Evolutionary conservation across 2,113 vertebrate genomes (phyloP).

Genomic region (Rissa tridactyla): DNA sequence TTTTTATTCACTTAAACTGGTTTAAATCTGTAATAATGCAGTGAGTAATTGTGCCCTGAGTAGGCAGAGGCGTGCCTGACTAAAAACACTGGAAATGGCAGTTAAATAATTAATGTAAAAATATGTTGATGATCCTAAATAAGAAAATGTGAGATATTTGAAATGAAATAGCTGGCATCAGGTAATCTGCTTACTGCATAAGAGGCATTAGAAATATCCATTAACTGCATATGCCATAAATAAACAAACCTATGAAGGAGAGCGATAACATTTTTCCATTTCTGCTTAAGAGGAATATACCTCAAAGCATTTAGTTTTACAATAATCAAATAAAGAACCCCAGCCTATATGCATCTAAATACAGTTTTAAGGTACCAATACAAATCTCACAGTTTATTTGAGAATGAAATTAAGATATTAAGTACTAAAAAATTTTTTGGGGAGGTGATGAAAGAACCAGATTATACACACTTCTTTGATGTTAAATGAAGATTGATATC

Average conservation of each 20-base stretch:
- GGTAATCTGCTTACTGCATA: neutral
- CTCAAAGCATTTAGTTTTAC: neutral
- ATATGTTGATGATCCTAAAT: constrained; percentile 8
- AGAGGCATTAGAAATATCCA: neutral
- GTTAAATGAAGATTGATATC: neutral
- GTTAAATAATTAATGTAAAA: constrained; percentile 48
- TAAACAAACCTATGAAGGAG: neutral
- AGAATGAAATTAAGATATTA: neutral
- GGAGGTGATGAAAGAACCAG: neutral
- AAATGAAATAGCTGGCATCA: neutral
- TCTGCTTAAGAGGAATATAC: neutral
- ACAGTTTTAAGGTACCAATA: neutral
- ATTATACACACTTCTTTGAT: neutral
- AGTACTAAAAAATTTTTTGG: neutral
- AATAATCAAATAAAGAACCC: neutral
- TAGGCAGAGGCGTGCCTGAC: neutral
- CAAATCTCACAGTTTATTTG: neutral
- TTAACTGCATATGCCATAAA: neutral
- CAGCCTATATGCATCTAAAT: neutral
- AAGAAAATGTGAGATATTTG: neutral
- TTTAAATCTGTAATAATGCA: constrained; percentile 12
- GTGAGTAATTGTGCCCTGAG: constrained; percentile 31
- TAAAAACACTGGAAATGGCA: constrained; percentile 6
- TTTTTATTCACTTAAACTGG: constrained; percentile 3
- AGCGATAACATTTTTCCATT: neutral